These are phyloP conservation scores for Trematomus loennbergii DNA, from an alignment of 2,113 vertebrate genomes.

Conservation along the genomic window DNA sequence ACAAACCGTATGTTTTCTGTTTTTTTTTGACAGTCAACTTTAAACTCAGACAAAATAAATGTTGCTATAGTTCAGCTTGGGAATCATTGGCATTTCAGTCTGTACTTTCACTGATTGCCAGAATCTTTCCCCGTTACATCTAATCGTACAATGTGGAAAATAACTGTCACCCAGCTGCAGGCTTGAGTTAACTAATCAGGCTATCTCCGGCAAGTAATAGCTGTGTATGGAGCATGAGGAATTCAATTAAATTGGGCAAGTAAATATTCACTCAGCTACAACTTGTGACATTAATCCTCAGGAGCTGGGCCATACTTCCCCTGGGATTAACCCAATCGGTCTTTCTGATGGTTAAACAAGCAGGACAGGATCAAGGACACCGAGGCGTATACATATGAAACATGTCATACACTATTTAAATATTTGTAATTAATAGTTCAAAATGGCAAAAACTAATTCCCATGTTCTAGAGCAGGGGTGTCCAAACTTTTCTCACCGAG, in stretches of 20 bases:
- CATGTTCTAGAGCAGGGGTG: no score
- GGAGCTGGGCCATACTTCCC: slow-evolving; percentile 24
- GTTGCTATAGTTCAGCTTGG: background rate
- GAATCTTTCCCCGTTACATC: slow-evolving; percentile 43
- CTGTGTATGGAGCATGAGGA: slow-evolving; percentile 55
- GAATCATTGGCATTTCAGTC: slow-evolving; percentile 48
- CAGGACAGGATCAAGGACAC: slow-evolving; percentile 10
- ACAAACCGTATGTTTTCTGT: no score
- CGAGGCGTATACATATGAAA: slow-evolving; percentile 8
- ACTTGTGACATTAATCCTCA: slow-evolving; percentile 66
- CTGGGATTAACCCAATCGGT: slow-evolving; percentile 55
- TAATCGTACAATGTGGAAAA: slow-evolving; percentile 22
- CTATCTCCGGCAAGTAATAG: slow-evolving; percentile 50
- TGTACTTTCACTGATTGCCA: slow-evolving; percentile 45
- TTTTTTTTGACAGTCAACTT: slow-evolving; percentile 49
- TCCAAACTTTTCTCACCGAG: no score
- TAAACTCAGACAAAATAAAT: slow-evolving; percentile 47
- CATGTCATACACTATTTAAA: background rate
- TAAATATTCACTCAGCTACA: slow-evolving; percentile 69
- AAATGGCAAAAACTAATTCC: background rate
- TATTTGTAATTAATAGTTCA: slow-evolving; percentile 3
- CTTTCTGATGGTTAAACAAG: slow-evolving; percentile 47
- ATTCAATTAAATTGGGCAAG: slow-evolving; percentile 71
- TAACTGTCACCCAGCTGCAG: slow-evolving; percentile 46
- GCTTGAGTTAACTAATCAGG: slow-evolving; percentile 66